A percentile compares a stretch with the other conserved stretches of the same genome.
phyloP scores from a whole-genome alignment of 2,797 vertebrate genomes.

The Lacerta viridis region DNA sequence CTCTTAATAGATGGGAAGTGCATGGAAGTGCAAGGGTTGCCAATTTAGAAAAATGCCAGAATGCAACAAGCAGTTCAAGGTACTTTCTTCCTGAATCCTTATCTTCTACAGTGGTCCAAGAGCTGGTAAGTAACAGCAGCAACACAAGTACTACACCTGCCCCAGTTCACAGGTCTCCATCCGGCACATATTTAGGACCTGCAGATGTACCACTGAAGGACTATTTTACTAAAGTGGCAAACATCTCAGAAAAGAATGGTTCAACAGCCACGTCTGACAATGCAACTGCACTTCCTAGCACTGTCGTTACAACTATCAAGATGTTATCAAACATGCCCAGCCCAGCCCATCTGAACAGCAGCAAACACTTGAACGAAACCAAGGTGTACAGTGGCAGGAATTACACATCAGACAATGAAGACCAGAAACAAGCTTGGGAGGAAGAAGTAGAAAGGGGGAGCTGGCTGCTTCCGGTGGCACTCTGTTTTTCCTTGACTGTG shows the following conservation, averaged over 20 bases:
- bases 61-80: constrained; percentile 70
- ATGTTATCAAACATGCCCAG: constrained; percentile 44
- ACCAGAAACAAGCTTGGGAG: constrained; percentile 75
- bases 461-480: constrained; percentile 82
- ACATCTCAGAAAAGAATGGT: constrained; percentile 34
- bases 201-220: constrained; percentile 26
- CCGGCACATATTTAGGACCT: constrained; percentile 30
- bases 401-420: constrained; percentile 67
- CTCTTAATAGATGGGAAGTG: constrained; percentile 45
- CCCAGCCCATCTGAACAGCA: constrained; percentile 75
- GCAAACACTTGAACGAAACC: constrained; percentile 85
- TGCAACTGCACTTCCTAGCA: constrained; percentile 46
- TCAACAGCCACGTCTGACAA: constrained; percentile 40
- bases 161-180: neutral
- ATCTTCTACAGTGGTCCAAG: constrained; percentile 41
- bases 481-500: constrained; percentile 82
- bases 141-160: constrained; percentile 21
- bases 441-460: constrained; percentile 69
- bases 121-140: constrained; percentile 32
- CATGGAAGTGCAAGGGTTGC: constrained; percentile 75
- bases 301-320: constrained; percentile 1
- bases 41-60: constrained; percentile 82
- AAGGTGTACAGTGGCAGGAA: constrained; percentile 83
- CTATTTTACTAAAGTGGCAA: constrained; percentile 39
- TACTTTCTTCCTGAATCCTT: constrained; percentile 47